Evolutionary conservation across 2,113 vertebrate species (phyloP).

Genomic region (Nothoprocta pentlandii): DNA sequence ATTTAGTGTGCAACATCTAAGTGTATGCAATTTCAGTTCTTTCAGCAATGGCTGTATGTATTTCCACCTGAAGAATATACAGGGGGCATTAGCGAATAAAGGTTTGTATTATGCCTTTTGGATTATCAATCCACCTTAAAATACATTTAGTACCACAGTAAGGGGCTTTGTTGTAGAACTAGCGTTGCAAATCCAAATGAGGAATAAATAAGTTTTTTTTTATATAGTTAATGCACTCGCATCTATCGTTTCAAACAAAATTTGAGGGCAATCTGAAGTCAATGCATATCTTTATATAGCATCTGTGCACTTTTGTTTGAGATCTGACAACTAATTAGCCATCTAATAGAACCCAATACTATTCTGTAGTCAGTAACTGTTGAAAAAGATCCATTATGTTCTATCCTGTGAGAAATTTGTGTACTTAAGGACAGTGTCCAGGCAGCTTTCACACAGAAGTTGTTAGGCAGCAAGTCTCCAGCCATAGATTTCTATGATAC

Average conservation of each 20-base stretch:
- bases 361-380: neutral
- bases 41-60: neutral
- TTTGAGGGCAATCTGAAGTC: neutral
- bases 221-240: neutral
- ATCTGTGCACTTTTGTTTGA: neutral
- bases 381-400: conserved; percentile 46
- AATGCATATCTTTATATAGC: neutral
- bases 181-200: neutral
- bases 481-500: conserved; percentile 21
- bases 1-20: neutral
- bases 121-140: neutral
- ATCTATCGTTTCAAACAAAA: neutral
- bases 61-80: neutral
- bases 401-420: conserved; percentile 51
- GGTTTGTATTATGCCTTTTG: neutral
- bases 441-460: conserved; percentile 38
- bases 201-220: neutral
- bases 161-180: neutral
- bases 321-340: neutral
- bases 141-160: neutral
- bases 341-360: neutral
- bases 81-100: neutral
- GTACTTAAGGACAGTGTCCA: conserved; percentile 48
- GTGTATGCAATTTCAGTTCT: neutral
- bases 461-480: conserved; percentile 45